phyloP scores from a whole-genome alignment of 2,113 vertebrate species.

The Anthoscopus minutus region DNA sequence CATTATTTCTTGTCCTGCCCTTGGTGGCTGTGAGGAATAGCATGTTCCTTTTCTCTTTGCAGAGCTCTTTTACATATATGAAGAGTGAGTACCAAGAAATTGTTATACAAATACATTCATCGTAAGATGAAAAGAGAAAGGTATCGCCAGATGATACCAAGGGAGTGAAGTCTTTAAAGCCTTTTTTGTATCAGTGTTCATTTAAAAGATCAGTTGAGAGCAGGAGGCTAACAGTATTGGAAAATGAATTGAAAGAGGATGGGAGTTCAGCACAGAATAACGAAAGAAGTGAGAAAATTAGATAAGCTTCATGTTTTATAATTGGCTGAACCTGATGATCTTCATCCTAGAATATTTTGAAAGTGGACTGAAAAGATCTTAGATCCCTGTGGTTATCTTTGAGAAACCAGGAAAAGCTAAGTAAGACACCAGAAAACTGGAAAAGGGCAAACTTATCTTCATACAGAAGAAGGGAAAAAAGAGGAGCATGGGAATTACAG shows the following conservation, averaged over 20 bases:
- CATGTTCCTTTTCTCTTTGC: constrained; percentile 20
- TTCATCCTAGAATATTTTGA: constrained; percentile 20
- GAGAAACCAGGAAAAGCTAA: background rate
- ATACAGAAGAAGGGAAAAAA: background rate
- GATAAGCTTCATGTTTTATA: constrained; percentile 19
- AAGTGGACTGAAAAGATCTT: constrained; percentile 29
- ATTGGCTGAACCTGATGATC: constrained; percentile 54
- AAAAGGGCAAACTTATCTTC: background rate
- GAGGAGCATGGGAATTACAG: background rate
- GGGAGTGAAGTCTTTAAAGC: constrained; percentile 23
- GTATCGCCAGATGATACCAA: background rate
- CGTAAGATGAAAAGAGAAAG: constrained; percentile 32
- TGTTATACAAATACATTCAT: constrained; percentile 42
- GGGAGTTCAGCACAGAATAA: constrained; percentile 6
- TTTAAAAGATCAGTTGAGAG: constrained; percentile 40
- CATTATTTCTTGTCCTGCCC: constrained; percentile 29
- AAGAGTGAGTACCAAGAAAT: constrained; percentile 9
- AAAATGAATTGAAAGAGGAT: constrained; percentile 16
- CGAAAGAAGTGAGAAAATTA: constrained; percentile 33
- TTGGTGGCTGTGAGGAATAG: background rate
- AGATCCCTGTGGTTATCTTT: constrained; percentile 16
- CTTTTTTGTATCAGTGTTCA: constrained; percentile 12
- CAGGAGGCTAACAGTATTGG: background rate
- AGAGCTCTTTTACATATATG: constrained; percentile 38
- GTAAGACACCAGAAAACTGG: background rate